These are phyloP conservation scores for Belonocnema kinseyi DNA, from an alignment of 1,140 invertebrate species.

Conservation along the genomic window DNA sequence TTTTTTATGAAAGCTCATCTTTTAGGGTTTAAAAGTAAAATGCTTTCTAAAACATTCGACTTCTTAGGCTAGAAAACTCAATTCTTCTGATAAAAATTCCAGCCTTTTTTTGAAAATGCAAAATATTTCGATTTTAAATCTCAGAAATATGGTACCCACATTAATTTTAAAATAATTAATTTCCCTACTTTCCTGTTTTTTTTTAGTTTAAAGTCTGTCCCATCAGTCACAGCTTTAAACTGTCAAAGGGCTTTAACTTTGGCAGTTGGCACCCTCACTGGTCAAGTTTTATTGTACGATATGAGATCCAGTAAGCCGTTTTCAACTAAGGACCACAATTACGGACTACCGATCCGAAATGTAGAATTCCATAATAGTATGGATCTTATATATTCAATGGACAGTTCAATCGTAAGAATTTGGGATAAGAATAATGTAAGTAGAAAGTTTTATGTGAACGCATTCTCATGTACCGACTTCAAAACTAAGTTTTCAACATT, in stretches of 20 bases:
- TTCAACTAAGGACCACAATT: slow-evolving; percentile 95
- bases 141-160: no score
- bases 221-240: slow-evolving; percentile 87
- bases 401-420: slow-evolving; percentile 93
- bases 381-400: slow-evolving; percentile 94
- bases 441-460: slow-evolving; percentile 42
- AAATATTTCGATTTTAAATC: no score
- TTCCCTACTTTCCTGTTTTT: background rate
- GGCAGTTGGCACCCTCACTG: slow-evolving; percentile 94
- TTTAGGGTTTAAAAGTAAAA: no score
- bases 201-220: slow-evolving; percentile 80
- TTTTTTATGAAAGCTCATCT: no score
- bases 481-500: background rate
- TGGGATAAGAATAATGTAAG: slow-evolving; percentile 94
- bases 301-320: slow-evolving; percentile 93
- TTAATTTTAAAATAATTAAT: background rate
- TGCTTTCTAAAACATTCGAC: no score
- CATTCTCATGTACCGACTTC: no score
- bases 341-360: slow-evolving; percentile 93
- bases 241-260: slow-evolving; percentile 90
- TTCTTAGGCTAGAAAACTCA: no score
- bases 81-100: no score
- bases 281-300: slow-evolving; percentile 96
- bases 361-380: slow-evolving; percentile 90
- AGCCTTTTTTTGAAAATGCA: no score